A percentile compares a stretch with the other conserved stretches of the same genome.
Evolutionary conservation across 1,140 invertebrate genomes (phyloP).

Genomic region (Ditylenchus dipsaci): DNA sequence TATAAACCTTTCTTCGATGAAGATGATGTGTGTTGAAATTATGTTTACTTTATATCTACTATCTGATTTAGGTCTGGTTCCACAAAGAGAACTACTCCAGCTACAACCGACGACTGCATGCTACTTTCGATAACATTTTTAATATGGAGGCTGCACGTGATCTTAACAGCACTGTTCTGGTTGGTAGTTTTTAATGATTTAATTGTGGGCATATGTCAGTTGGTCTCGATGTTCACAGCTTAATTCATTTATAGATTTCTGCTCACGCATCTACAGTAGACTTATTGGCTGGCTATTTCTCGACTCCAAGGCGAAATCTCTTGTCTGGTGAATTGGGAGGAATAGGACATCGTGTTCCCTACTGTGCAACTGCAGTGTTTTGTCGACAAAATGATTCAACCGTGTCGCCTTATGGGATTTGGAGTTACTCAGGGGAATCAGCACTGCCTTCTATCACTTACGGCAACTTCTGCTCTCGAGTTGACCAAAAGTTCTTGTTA

Average conservation of each 20-base stretch:
- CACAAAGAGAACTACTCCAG: background rate
- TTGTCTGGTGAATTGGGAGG: slow-evolving; percentile 19
- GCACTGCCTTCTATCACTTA: slow-evolving; percentile 11
- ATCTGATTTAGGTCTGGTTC: background rate
- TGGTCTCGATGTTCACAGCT: too few species aligned
- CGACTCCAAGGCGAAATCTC: slow-evolving; percentile 15
- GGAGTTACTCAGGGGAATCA: slow-evolving; percentile 3
- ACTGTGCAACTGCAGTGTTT: slow-evolving; percentile 18
- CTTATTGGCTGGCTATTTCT: slow-evolving; percentile 31
- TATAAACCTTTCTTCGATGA: slow-evolving; percentile 15
- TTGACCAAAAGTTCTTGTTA: slow-evolving; percentile 1
- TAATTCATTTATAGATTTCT: slow-evolving; percentile 31
- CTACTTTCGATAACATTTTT: background rate
- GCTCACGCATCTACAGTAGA: slow-evolving; percentile 47
- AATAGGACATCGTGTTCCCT: slow-evolving; percentile 29
- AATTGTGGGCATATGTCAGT: background rate
- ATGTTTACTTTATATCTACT: background rate
- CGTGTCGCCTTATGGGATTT: background rate
- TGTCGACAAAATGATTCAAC: background rate
- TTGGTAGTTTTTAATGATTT: background rate
- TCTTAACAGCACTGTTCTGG: background rate
- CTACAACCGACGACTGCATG: background rate
- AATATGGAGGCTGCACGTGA: background rate
- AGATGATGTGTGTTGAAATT: slow-evolving; percentile 16
- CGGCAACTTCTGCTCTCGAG: background rate